phyloP scores from a whole-genome alignment of 2,113 vertebrate genomes.

The Ceuthmochares aereus region DNA sequence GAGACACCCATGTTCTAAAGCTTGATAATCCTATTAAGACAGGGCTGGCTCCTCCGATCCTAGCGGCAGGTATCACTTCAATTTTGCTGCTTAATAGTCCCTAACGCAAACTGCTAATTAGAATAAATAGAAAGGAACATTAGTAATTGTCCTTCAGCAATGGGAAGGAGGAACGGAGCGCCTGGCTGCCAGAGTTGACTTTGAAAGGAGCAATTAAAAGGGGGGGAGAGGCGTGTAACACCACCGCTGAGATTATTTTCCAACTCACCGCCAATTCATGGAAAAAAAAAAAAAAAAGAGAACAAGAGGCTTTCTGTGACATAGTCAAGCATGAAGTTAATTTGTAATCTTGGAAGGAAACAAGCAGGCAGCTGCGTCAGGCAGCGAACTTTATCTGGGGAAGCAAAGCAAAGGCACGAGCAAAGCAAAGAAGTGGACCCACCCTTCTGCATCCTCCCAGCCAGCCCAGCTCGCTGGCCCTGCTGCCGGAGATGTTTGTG shows the following conservation, averaged over 20 bases:
- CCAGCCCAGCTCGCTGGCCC: background rate
- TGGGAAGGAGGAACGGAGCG: background rate
- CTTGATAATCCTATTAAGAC: background rate
- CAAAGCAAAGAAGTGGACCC: accelerated
- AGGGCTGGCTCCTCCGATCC: background rate
- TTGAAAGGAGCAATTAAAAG: constrained; percentile 21
- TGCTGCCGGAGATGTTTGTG: background rate
- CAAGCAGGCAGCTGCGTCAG: constrained; percentile 3
- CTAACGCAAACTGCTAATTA: constrained; percentile 47
- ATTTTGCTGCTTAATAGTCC: constrained; percentile 31
- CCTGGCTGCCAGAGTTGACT: background rate
- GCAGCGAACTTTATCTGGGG: background rate
- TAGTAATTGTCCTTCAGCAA: constrained; percentile 26
- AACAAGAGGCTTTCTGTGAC: constrained; percentile 1
- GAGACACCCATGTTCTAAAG: background rate
- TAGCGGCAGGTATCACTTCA: constrained; percentile 10
- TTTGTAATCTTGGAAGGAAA: constrained; percentile 21
- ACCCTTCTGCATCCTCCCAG: background rate
- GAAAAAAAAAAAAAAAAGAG: background rate
- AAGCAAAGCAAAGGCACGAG: background rate
- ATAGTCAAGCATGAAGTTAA: background rate
- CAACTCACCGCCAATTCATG: background rate
- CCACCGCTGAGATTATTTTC: background rate
- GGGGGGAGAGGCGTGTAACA: background rate
- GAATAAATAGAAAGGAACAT: constrained; percentile 36